These are phyloP conservation scores for Scomber japonicus DNA, from an alignment of 2,113 vertebrate species.

Conservation along the genomic window DNA sequence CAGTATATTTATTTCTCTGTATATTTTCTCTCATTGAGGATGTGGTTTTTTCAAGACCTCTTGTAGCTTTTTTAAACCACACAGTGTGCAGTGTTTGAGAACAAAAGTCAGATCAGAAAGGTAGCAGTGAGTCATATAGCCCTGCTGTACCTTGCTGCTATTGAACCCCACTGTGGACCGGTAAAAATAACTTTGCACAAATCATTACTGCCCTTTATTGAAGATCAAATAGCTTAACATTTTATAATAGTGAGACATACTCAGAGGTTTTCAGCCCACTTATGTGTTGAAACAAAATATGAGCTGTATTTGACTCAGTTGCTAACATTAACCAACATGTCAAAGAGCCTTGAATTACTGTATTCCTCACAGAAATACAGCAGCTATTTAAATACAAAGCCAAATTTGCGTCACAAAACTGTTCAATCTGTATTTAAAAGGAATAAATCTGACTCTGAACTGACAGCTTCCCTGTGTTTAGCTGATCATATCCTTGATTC, in stretches of 20 bases:
- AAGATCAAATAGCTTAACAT: not conserved
- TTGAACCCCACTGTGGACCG: not conserved
- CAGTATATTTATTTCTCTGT: not conserved
- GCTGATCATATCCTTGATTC: not conserved
- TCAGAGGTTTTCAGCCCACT: not conserved
- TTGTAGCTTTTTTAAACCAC: not conserved
- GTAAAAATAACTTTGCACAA: slow-evolving; percentile 14
- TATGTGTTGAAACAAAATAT: not conserved
- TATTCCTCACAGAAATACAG: not conserved
- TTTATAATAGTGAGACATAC: not conserved
- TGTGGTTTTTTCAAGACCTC: slow-evolving; percentile 5
- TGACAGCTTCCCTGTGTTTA: not conserved
- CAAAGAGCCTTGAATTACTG: not conserved
- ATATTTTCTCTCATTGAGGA: not conserved
- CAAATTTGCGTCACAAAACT: not conserved
- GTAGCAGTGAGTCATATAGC: not conserved
- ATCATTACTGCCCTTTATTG: not conserved
- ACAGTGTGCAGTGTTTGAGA: not conserved
- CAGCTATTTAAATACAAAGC: too few species aligned
- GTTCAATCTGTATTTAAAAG: not conserved
- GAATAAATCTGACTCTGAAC: not conserved
- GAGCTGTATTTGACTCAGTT: not conserved
- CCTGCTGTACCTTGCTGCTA: not conserved
- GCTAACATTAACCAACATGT: too few species aligned
- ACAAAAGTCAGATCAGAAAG: slow-evolving; percentile 5